Percentiles rank a stretch among this genome's conserved stretches.
These are phyloP conservation scores for Mareca strepera DNA, from an alignment of 2,797 vertebrate species.

Conservation along the genomic window DNA sequence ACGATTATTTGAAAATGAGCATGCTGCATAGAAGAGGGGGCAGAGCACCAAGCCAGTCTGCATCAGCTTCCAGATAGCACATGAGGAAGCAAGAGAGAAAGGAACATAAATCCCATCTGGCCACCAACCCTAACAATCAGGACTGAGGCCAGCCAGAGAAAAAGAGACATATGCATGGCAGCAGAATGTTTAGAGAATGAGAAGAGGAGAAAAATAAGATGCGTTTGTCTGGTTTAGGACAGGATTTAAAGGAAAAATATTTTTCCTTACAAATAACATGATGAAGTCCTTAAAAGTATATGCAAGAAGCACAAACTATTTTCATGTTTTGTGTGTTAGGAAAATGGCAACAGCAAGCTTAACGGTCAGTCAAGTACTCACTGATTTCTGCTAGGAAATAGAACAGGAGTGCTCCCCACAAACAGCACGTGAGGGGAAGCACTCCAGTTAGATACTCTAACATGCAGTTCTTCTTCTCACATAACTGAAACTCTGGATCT, in stretches of 20 bases:
- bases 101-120: conserved; percentile 65
- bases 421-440: background rate
- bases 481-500: background rate
- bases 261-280: background rate
- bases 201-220: conserved; percentile 41
- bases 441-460: background rate
- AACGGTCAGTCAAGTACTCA: background rate
- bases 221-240: background rate
- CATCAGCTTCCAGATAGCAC: conserved; percentile 46
- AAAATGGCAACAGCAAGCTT: background rate
- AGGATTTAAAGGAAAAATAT: background rate
- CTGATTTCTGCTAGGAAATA: background rate
- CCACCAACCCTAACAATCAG: conserved; percentile 47
- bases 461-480: background rate
- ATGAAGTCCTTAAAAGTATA: background rate
- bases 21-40: background rate
- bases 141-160: conserved; percentile 44
- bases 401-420: background rate
- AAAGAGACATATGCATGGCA: conserved; percentile 51
- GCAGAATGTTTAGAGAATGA: conserved; percentile 33
- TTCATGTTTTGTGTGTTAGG: background rate
- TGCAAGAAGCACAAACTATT: background rate
- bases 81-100: conserved; percentile 49
- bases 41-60: conserved; percentile 19
- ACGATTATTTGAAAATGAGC: conserved; percentile 27